Conservation (phyloP, 2,888 invertebrate genomes). For the Parnassius glacialis region DNA sequence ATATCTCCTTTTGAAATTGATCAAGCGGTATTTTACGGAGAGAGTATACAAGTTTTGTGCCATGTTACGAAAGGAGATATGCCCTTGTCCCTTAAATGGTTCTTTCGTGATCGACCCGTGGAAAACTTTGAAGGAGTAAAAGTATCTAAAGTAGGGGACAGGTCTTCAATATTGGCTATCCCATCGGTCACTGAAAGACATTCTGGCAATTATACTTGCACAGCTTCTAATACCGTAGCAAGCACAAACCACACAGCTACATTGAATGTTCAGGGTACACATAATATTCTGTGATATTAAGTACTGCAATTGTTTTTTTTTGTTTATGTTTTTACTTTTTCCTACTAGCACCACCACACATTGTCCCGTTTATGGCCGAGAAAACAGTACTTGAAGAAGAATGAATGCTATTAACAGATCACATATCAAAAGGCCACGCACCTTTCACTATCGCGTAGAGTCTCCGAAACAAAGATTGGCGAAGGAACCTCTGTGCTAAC, state of each 20-base stretch:
- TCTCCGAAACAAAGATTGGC: slow-evolving; percentile 81
- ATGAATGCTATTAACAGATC: slow-evolving; percentile 82
- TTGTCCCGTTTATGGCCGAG: slow-evolving; percentile 82
- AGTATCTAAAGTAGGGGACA: slow-evolving; percentile 79
- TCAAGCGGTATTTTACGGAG: slow-evolving; percentile 88
- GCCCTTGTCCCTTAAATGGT: slow-evolving; percentile 87
- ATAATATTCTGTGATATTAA: slow-evolving; percentile 29
- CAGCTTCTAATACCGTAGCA: slow-evolving; percentile 87
- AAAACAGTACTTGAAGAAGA: slow-evolving; percentile 84
- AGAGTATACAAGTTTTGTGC: slow-evolving; percentile 88
- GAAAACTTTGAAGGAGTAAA: slow-evolving; percentile 82
- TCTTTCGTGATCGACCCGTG: slow-evolving; percentile 85
- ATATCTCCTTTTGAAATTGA: slow-evolving; percentile 91
- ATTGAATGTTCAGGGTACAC: slow-evolving; percentile 87
- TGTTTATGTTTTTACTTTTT: slow-evolving; percentile 37
- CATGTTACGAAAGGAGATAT: slow-evolving; percentile 85
- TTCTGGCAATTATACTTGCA: slow-evolving; percentile 88
- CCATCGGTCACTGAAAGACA: slow-evolving; percentile 83
- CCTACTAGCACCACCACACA: slow-evolving; percentile 75
- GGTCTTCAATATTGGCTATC: slow-evolving; percentile 83
- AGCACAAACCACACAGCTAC: slow-evolving; percentile 84
- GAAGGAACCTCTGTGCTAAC: slow-evolving; percentile 84
- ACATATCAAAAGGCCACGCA: slow-evolving; percentile 84
- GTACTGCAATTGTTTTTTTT: slow-evolving; percentile 42
- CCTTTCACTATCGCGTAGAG: slow-evolving; percentile 89